Evolutionary conservation across 1,140 invertebrate species (phyloP), one percentile per base, ranked within the genome.

Genomic region (Thalassaphorura encarpata): DNA sequence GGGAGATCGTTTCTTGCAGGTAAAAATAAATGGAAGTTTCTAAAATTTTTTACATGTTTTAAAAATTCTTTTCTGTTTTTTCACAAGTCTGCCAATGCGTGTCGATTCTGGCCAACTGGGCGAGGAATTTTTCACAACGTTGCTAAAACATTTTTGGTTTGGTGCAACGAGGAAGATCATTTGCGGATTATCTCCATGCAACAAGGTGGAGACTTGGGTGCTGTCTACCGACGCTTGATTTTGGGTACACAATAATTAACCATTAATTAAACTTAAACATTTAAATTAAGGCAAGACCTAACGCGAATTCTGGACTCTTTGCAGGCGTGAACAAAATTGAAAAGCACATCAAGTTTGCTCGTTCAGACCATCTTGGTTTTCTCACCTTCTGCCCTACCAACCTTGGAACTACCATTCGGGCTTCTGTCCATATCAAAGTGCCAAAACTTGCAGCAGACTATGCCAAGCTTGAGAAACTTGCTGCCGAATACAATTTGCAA

Each of bases 341-440:
- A 73, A 85, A 89, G 74, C 81, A 87, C 68, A 72, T 93, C 63
- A 87, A 87, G 18, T 96, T 96, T 82, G 90, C 87, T 40, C 87
- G 89, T 71, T 79, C 93, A 67, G 87, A 95, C 66, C 82, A 90
- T 65, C 82, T 97, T 51, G 95, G 95, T 50, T 97, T 91, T 82
- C 78, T 98, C 59, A 98, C 93, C 59, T 97, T 97, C 85, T 98
- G 95, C 79, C 94, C 94, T 45, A 93, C 91, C 70, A 97, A 98
- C 75, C 74, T 98, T 74, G 94, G 95, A 31, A 98, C 95, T 54
- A 96, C 94, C 43, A 87, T 99, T 52, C 86, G 95, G 66, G 94
- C 95, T 19, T 95, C 91, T 39, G 95, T 98, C 64, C 95, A 98
- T 80, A 96, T 98, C 73, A 90, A 90, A 74, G 79, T 99, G 64